Conservation (phyloP, 2,888 invertebrate genomes). For the Leptinotarsa juncta region DNA sequence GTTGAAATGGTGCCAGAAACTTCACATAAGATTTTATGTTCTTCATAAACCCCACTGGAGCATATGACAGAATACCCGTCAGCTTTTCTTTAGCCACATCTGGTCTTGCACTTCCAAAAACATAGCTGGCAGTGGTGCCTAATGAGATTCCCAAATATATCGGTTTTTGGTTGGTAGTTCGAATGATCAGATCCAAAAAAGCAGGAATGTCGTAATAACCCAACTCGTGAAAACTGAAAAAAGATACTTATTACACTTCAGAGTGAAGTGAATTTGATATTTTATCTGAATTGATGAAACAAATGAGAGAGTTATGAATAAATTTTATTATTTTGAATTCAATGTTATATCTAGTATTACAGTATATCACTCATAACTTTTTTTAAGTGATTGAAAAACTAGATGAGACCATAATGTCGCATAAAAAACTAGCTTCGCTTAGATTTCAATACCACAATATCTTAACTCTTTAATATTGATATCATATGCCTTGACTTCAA, state of each 20-base stretch:
- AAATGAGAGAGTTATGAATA: too few species aligned
- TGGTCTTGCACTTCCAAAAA: background rate
- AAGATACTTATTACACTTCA: background rate
- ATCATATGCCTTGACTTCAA: too few species aligned
- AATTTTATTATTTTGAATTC: too few species aligned
- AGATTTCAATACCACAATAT: too few species aligned
- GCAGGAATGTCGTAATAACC: slow-evolving; percentile 13
- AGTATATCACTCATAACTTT: too few species aligned
- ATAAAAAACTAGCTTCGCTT: too few species aligned
- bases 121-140: background rate
- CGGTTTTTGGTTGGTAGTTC: slow-evolving; percentile 6
- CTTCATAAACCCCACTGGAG: slow-evolving; percentile 10
- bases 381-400: too few species aligned
- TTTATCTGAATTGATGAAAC: too few species aligned
- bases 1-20: background rate
- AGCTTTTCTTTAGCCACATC: slow-evolving; percentile 10
- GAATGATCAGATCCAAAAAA: background rate
- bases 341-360: too few species aligned
- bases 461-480: too few species aligned
- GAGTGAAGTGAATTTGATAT: too few species aligned
- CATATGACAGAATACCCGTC: slow-evolving; percentile 4
- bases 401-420: too few species aligned
- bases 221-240: slow-evolving; percentile 17
- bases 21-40: slow-evolving; percentile 12
- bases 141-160: slow-evolving; percentile 18